Percentiles rank a stretch among this genome's conserved stretches.
phyloP scores from a whole-genome alignment of 2,797 vertebrate genomes.

The Myiothlypis chrysogaster region DNA sequence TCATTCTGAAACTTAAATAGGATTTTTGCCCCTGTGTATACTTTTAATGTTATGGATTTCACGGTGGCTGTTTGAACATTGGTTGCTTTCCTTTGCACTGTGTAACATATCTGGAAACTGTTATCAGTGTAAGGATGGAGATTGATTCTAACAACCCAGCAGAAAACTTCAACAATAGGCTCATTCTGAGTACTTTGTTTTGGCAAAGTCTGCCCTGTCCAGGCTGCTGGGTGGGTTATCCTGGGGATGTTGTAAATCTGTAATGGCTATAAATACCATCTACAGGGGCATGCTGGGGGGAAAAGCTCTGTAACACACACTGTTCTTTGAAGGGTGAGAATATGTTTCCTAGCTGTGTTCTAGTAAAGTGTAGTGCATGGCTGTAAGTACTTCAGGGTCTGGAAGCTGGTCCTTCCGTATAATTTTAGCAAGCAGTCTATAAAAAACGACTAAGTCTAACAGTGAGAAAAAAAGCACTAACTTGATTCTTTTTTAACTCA shows the following conservation, averaged over 20 bases:
- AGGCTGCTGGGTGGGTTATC: background rate
- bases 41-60: background rate
- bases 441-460: background rate
- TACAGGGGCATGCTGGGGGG: background rate
- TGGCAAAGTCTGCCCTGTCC: rapidly evolving
- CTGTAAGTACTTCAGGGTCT: background rate
- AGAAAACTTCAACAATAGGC: background rate
- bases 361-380: background rate
- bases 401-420: background rate
- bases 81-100: background rate
- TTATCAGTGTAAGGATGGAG: background rate
- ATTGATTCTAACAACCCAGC: background rate
- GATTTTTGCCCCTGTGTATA: background rate
- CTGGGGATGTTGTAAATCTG: background rate
- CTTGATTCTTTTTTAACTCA: background rate
- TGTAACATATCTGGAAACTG: background rate
- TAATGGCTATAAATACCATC: background rate
- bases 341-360: background rate
- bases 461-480: background rate
- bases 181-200: background rate
- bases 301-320: background rate
- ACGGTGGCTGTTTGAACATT: background rate
- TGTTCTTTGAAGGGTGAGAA: background rate
- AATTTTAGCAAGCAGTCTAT: background rate
- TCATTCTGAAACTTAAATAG: background rate